Evolutionary conservation across 2,113 vertebrate species (phyloP), one percentile per base, ranked within the genome.

Genomic region (Crotophaga sulcirostris): DNA sequence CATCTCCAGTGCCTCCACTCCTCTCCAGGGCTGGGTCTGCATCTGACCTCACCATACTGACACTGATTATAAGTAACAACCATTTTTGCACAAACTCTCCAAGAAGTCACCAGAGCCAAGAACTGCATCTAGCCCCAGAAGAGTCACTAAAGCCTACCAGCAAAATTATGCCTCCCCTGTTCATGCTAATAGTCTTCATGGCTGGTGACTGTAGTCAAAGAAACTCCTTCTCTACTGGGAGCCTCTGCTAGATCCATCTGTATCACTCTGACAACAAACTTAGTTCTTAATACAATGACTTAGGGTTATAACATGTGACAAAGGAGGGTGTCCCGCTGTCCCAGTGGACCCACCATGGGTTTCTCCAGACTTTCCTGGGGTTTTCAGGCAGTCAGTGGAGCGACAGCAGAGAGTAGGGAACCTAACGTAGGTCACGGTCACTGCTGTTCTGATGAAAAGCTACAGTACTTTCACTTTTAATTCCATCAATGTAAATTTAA

Each of bases 391-490:
- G 40, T 15, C 0, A 0, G 16, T 45, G 28, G 16, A 70, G 51
- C 56, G 72, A 69, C 0, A 8, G 47, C 44, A 92, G 67, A 68
- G 81, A 83, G 63, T 19, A 91, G 34, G 34, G 24, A 70, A 86
- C 36, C 64, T 49, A 81, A 96, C 88, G 73, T 45, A 94, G 72
- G 85, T 89, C 94, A 94, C 0, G 1, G 24, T 28, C 79, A 89
- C 56, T 44, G 83, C 40, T 49, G 64, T 66, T 89, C 59, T 81
- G 82, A 80, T 75, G 68, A 93, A 74, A 95, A 93, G 33, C 59
- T 93, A 90, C 85, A 83, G 68, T 24, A 66, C 92, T 88, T 95
- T 95, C 92, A 94, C 90, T 96, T 89, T n/a, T 80, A n/a, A 92
- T 96, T 93, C 70, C 64, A 83, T 94, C 96, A 92, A 44, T 4